Base-by-base conservation (phyloP, 2,797 vertebrate genomes). In the Remorina albescens region DNA sequence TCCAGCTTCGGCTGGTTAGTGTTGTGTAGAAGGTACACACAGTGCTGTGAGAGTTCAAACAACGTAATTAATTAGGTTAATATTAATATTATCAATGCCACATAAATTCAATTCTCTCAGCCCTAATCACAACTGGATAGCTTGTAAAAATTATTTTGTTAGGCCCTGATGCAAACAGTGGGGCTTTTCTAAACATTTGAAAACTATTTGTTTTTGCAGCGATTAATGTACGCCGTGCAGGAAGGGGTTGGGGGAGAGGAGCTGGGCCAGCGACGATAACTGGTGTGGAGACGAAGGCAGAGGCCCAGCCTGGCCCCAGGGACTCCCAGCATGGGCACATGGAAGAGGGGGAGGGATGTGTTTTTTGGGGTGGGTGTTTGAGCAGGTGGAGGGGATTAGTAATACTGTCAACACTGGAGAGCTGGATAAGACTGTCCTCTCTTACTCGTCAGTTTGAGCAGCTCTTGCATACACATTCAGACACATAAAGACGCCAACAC, bases 331-430 rank as follows among this genome's bases (percentile, higher is more conserved):
- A 44, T 81, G 81, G 86, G 87, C 86, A 81, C 79, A 90, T 83
- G 80, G 84, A 81, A 63, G 76, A 87, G 88, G 88, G 82, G 88
- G 91, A 71, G 87, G 82, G 85, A 74, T 86, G 87, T 92, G 91
- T 86, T 93, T 91, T 93, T 90, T 83, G 83, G 81, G 90, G 88
- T 78, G 86, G 74, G 81, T 95, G 92, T 98, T 99, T 99, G 97
- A 98, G 96, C 97, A 99, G 97, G 97, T 98, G 96, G 96, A 96
- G 96, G 95, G 97, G 97, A 99, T 99, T 99, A 99, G 96, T 92
- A 92, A 90, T 92, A 96, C 92, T 93, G 96, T 99, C 97, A 99
- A 98, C 95, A 98, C 94, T 96, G 95, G 89, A 92, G 91, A 85
- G 89, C 92, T 91, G 96, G 96, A 98, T 98, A 97, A 97, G 95